Conservation (phyloP, 2,797 vertebrate genomes). For the Psittacula derbiana region DNA sequence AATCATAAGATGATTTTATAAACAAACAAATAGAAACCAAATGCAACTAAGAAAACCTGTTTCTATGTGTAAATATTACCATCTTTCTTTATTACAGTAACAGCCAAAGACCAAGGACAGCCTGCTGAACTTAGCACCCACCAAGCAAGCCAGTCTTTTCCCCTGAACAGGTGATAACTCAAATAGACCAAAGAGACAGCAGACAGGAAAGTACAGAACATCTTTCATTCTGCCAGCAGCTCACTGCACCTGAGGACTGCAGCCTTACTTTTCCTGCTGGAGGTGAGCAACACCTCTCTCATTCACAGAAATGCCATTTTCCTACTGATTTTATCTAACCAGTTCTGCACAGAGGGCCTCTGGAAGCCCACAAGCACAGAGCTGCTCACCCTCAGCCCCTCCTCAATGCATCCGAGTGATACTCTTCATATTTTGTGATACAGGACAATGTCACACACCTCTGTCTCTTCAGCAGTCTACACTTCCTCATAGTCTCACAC, state of each 20-base stretch:
- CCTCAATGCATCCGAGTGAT: neutral
- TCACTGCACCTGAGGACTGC: neutral
- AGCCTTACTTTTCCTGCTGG: neutral
- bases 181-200: neutral
- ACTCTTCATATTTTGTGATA: neutral
- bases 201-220: neutral
- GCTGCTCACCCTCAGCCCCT: neutral
- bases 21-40: neutral
- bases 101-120: neutral
- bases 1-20: neutral
- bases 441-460: neutral
- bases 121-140: neutral
- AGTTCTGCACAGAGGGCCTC: neutral
- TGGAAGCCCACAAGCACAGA: neutral
- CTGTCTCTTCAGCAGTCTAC: neutral
- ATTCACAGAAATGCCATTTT: neutral
- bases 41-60: neutral
- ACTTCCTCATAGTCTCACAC: neutral
- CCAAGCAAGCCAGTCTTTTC: neutral
- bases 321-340: neutral
- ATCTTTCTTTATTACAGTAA: neutral
- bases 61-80: neutral
- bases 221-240: neutral
- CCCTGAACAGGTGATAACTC: neutral
- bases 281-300: neutral